A percentile compares a stretch with the other conserved stretches of the same genome.
Evolutionary conservation across 1,140 invertebrate genomes (phyloP).

Genomic region (Drosophila lowei): DNA sequence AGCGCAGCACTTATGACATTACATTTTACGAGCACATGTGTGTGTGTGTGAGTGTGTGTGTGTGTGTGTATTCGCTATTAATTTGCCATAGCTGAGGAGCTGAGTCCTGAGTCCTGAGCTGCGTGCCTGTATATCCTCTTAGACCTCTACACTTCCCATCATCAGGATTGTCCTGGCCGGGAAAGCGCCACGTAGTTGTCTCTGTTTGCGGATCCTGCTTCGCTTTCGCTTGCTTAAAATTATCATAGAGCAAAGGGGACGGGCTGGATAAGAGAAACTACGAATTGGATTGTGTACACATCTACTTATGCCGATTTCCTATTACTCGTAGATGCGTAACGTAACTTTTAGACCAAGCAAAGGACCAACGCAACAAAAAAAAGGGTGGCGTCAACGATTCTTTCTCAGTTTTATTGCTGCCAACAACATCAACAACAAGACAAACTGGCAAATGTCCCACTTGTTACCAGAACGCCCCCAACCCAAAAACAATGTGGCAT

Average conservation of each 20-base stretch:
- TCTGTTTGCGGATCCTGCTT: constrained; percentile 33
- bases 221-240: constrained; percentile 70
- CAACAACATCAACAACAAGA: constrained; percentile 63
- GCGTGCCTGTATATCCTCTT: not conserved
- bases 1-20: constrained; percentile 76
- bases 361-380: constrained; percentile 27
- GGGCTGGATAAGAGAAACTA: constrained; percentile 33
- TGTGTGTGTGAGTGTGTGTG: constrained; percentile 15
- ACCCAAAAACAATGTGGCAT: constrained; percentile 1
- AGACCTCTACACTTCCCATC: constrained; percentile 1
- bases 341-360: constrained; percentile 38
- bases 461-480: constrained; percentile 66
- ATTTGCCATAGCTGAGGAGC: constrained; percentile 69
- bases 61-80: constrained; percentile 57
- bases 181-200: constrained; percentile 80
- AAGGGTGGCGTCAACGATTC: constrained; percentile 79
- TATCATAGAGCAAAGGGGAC: constrained; percentile 55
- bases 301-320: constrained; percentile 77
- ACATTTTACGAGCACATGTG: constrained; percentile 63
- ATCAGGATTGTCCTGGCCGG: constrained; percentile 65
- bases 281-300: constrained; percentile 75
- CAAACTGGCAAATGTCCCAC: constrained; percentile 77
- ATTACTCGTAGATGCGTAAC: constrained; percentile 49
- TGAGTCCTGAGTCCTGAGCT: not conserved
- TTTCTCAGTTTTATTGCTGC: constrained; percentile 76